Base-by-base conservation (phyloP, 2,113 vertebrate species). In the Platichthys flesus region DNA sequence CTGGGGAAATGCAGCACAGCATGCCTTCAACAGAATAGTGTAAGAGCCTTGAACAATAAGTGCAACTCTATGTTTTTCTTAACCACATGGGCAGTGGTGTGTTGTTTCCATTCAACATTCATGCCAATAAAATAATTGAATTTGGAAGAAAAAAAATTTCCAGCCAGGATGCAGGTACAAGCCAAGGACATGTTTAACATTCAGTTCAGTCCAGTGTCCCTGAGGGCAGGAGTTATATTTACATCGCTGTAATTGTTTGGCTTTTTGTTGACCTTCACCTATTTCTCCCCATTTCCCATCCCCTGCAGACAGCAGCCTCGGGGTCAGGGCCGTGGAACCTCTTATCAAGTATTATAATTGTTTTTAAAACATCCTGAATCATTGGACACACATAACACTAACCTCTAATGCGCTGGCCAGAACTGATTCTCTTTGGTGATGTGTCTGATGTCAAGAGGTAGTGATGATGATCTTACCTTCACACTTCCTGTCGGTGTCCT, bases 191-290 rank as follows among this genome's bases (percentile, higher is more conserved):
- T 45, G 8, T 76, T 54, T 84, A 49, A 54, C 59, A 68, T 84
- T 69, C 80, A 52, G 55, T 55, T 59, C 16, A 56, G 23, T 42
- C 23, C 49, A 58, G 28, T 20, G 26, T 62, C 72, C 28, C 70
- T 26, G 7, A 62, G 71, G 61, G 56, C 51, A 35, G 62, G 47
- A 13, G 13, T 54, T 42, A 40, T 54, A 81, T 88, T 79, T 80
- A 71, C 70, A 83, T 78, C 84, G 64, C 45, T 76, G 55, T 71
- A 83, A 67, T 56, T 82, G 70, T 61, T 60, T 67, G 15, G 16
- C 58, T 66, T 12, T 28, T 59, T 7, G 10, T 18, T 64, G n/a
- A 68, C 68, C 59, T 76, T 69, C 65, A 65, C 28, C 64, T 20
- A 37, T 68, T 68, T 68, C 37, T 5, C 47, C 47, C 14, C 47